Evolutionary conservation across 2,888 invertebrate genomes (phyloP).

Genomic region (Brachylomia viminalis): DNA sequence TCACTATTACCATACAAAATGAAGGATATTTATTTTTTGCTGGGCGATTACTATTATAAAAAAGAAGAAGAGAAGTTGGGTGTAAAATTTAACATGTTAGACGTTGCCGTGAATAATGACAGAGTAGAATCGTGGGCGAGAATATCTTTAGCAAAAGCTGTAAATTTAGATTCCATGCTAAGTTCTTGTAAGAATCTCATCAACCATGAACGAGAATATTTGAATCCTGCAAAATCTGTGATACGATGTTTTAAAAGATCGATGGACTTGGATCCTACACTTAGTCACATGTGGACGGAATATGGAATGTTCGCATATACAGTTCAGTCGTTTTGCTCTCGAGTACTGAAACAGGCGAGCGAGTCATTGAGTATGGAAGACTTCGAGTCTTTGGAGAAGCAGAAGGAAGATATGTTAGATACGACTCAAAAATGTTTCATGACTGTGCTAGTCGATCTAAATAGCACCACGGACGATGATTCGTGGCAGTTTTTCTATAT

Average conservation of each 20-base stretch:
- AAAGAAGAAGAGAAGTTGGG: conserved; percentile 94
- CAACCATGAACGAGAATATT: conserved; percentile 91
- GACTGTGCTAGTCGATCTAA: conserved; percentile 92
- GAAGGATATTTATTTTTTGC: conserved; percentile 95
- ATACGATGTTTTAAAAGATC: conserved; percentile 95
- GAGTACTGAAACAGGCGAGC: conserved; percentile 95
- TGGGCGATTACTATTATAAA: conserved; percentile 98
- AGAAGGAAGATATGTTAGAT: conserved; percentile 95
- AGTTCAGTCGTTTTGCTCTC: conserved; percentile 97
- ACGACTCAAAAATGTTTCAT: conserved; percentile 95
- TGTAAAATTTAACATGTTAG: conserved; percentile 95
- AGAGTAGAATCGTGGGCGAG: conserved; percentile 98
- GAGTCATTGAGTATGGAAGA: conserved; percentile 94
- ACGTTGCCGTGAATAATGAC: conserved; percentile 94
- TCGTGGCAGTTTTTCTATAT: conserved; percentile 98
- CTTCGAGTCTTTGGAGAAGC: conserved; percentile 93
- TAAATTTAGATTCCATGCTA: conserved; percentile 94
- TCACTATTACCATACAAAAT: conserved; percentile 91
- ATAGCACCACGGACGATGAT: conserved; percentile 92
- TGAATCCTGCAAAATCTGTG: conserved; percentile 93
- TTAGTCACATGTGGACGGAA: conserved; percentile 96
- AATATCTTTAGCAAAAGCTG: conserved; percentile 94
- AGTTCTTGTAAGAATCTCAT: conserved; percentile 92
- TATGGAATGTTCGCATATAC: conserved; percentile 97
- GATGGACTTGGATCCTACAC: conserved; percentile 93